phyloP scores from a whole-genome alignment of 1,140 invertebrate species.

The Heliconius himera region DNA sequence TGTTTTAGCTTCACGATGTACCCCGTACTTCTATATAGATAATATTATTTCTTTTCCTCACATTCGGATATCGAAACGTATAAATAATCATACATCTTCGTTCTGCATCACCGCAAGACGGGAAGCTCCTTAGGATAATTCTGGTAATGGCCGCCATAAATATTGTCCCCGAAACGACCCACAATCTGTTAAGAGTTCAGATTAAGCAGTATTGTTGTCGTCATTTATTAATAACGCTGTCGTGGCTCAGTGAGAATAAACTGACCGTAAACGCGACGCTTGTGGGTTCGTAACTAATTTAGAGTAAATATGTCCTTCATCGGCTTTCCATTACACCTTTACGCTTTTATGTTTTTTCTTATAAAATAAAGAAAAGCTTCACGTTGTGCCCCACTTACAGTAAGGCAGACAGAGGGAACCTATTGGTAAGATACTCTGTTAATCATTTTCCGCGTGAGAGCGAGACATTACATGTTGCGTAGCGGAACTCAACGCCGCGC shows the following conservation, averaged over 20 bases:
- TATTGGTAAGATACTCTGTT: no score
- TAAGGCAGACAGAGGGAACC: no score
- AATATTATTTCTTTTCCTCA: neutral
- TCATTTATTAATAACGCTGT: neutral
- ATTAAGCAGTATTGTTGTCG: neutral
- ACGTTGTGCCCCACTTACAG: no score
- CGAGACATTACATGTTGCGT: no score
- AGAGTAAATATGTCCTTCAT: no score
- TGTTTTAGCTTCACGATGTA: no score
- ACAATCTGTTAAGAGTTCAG: constrained; percentile 10
- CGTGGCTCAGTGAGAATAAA: neutral
- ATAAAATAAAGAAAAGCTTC: no score
- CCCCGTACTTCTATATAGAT: neutral
- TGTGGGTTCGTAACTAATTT: neutral
- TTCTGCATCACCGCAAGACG: neutral
- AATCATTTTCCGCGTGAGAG: no score
- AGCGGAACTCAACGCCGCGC: no score
- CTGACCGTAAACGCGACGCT: neutral
- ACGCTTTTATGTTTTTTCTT: no score
- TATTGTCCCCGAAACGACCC: neutral
- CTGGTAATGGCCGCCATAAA: neutral
- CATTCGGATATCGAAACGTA: neutral
- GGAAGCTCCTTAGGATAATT: constrained; percentile 1
- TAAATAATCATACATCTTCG: neutral
- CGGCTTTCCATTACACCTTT: no score